A percentile compares a stretch with the other conserved stretches of the same genome.
Conservation (phyloP, 2,113 vertebrate species). For the Azemiops feae region DNA sequence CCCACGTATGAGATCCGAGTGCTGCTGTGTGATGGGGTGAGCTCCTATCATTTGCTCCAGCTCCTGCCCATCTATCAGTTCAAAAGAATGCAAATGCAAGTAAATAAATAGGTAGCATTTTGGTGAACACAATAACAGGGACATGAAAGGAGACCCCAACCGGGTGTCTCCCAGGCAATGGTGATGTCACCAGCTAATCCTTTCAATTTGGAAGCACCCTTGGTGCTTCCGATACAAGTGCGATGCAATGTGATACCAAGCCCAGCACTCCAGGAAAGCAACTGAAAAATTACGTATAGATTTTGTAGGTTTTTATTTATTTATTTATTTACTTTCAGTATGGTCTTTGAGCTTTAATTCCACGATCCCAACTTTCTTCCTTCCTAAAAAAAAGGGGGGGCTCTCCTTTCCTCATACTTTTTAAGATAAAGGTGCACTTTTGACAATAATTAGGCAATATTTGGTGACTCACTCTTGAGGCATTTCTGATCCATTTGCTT, state of each 20-base stretch:
- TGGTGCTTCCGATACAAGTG: too few species aligned
- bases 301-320: not conserved
- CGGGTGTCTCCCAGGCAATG: not conserved
- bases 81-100: not conserved
- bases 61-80: not conserved
- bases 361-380: not conserved
- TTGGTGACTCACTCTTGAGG: not conserved
- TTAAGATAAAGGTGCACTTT: not conserved
- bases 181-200: not conserved
- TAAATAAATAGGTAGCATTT: not conserved
- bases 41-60: too few species aligned
- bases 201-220: too few species aligned
- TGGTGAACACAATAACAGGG: not conserved
- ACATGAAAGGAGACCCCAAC: not conserved
- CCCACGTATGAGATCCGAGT: not conserved
- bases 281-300: not conserved
- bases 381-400: not conserved
- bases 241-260: not conserved
- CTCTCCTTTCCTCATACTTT: not conserved
- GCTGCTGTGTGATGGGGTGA: not conserved
- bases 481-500: not conserved
- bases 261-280: not conserved
- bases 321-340: not conserved
- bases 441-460: not conserved
- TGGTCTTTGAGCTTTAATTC: not conserved